A percentile compares a stretch with the other conserved stretches of the same genome.
Conservation (phyloP, 2,888 invertebrate genomes). For the Uloborus plumipes region DNA sequence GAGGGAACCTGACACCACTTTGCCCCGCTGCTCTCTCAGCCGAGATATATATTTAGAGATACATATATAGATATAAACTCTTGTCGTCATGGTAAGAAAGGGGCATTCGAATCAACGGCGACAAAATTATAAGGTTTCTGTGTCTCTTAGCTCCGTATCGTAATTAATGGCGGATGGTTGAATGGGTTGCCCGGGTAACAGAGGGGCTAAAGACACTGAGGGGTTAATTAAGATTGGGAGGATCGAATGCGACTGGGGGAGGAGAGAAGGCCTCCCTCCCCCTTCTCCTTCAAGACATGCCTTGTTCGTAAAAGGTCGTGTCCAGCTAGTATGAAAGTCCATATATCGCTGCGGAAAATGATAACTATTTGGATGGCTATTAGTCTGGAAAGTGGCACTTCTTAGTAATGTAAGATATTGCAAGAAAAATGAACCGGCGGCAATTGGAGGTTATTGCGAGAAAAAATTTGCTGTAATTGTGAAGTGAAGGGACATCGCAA, state of each 20-base stretch:
- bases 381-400: conserved; percentile 38
- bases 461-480: no score
- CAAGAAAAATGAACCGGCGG: no score
- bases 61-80: not conserved
- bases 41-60: conserved; percentile 40
- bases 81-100: conserved; percentile 31
- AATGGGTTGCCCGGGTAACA: conserved; percentile 56
- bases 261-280: conserved; percentile 6
- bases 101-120: conserved; percentile 47
- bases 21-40: conserved; percentile 1
- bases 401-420: no score
- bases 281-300: conserved; percentile 9
- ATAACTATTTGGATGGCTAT: conserved; percentile 49
- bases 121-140: conserved; percentile 60
- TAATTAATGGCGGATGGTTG: conserved; percentile 55
- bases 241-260: conserved; percentile 34
- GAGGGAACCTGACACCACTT: conserved; percentile 29
- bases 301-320: conserved; percentile 41
- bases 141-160: conserved; percentile 43
- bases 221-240: conserved; percentile 59
- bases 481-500: no score
- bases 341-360: conserved; percentile 46
- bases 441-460: no score
- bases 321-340: conserved; percentile 10
- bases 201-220: conserved; percentile 31